Evolutionary conservation across 1,140 invertebrate genomes (phyloP).

Genomic region (Dryas iulia): DNA sequence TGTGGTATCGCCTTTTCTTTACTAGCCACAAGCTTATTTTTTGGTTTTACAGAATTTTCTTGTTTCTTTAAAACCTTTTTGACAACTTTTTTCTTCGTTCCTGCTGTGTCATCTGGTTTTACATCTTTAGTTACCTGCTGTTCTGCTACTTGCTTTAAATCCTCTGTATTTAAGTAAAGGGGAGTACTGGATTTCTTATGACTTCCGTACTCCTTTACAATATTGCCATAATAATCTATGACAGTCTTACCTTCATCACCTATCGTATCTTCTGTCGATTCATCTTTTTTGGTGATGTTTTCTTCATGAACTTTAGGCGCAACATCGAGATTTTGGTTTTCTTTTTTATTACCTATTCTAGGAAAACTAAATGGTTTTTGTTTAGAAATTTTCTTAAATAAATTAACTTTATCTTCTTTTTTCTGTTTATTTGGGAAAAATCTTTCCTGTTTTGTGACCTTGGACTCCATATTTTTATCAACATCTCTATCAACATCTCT

Average conservation of each 20-base stretch:
- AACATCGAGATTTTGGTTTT: slow-evolving; percentile 41
- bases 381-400: slow-evolving; percentile 77
- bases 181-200: slow-evolving; percentile 79
- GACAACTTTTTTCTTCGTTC: slow-evolving; percentile 35
- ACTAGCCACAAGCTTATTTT: not conserved
- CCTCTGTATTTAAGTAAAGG: slow-evolving; percentile 83
- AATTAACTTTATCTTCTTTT: slow-evolving; percentile 68
- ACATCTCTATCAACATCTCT: slow-evolving; percentile 54
- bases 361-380: slow-evolving; percentile 69
- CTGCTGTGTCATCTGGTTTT: slow-evolving; percentile 34
- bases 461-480: slow-evolving; percentile 32
- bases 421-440: slow-evolving; percentile 46
- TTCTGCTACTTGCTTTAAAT: slow-evolving; percentile 82
- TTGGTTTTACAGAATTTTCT: slow-evolving; percentile 11
- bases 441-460: slow-evolving; percentile 44
- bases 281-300: slow-evolving; percentile 45
- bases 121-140: slow-evolving; percentile 49
- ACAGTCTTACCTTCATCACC: slow-evolving; percentile 85
- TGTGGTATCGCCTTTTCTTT: slow-evolving; percentile 1
- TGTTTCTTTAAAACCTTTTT: slow-evolving; percentile 31
- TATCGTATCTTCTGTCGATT: slow-evolving; percentile 58
- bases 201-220: slow-evolving; percentile 85
- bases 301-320: slow-evolving; percentile 36
- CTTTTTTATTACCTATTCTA: slow-evolving; percentile 69
- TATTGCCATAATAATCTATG: slow-evolving; percentile 90